Percentiles rank a stretch among this genome's conserved stretches.
These are phyloP conservation scores for Drosophila borealis DNA, from an alignment of 2,888 invertebrate species.

Conservation along the genomic window DNA sequence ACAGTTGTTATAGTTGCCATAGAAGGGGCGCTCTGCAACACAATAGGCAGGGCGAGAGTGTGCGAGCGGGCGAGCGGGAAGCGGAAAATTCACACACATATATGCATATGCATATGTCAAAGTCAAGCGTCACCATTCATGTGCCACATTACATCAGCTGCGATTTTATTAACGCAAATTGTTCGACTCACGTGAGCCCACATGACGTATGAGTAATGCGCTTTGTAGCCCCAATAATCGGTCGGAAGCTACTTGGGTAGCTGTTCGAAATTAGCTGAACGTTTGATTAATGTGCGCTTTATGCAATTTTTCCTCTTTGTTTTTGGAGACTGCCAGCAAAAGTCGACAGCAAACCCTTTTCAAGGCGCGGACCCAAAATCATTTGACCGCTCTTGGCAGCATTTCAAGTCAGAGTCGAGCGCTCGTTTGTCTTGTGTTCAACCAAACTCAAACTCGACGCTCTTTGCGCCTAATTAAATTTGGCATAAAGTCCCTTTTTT, in stretches of 20 bases:
- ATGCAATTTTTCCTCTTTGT: constrained; percentile 32
- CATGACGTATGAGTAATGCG: constrained; percentile 70
- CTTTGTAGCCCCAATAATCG: constrained; percentile 39
- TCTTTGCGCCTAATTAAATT: constrained; percentile 82
- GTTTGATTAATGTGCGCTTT: constrained; percentile 70
- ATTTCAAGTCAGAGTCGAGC: constrained; percentile 79
- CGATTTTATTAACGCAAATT: constrained; percentile 46
- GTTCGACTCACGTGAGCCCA: constrained; percentile 28
- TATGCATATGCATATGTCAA: constrained; percentile 29
- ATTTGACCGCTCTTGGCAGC: constrained; percentile 70
- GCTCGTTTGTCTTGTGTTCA: constrained; percentile 73
- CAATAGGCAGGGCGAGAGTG: not conserved
- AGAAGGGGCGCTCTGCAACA: not conserved
- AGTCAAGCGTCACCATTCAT: constrained; percentile 25
- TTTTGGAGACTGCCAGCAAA: constrained; percentile 27
- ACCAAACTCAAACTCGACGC: constrained; percentile 52
- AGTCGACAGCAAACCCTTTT: constrained; percentile 71
- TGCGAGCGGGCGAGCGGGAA: not conserved
- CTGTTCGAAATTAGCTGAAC: constrained; percentile 65
- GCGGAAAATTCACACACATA: not conserved
- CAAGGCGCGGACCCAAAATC: constrained; percentile 62
- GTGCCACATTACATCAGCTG: constrained; percentile 45
- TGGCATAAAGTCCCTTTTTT: constrained; percentile 75
- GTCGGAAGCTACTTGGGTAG: constrained; percentile 30
- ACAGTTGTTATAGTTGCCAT: constrained; percentile 69